Percentiles rank a stretch among this genome's conserved stretches.
These are phyloP conservation scores for Phyllostomus hastatus DNA, from an alignment of 2,113 vertebrate species.

Conservation along the genomic window DNA sequence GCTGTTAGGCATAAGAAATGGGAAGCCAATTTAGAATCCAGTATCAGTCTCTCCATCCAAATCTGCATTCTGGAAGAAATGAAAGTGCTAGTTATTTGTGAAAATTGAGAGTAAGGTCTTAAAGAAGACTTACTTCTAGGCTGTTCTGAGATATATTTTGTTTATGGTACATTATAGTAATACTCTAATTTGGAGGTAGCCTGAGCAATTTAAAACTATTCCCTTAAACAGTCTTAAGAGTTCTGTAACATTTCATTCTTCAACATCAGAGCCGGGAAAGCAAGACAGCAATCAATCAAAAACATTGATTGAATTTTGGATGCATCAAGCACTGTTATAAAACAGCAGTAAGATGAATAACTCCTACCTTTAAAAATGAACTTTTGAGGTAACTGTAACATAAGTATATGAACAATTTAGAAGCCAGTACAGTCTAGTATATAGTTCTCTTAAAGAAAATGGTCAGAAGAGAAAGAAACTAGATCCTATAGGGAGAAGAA, in stretches of 20 bases:
- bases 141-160: neutral
- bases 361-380: constrained; percentile 17
- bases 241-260: neutral
- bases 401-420: neutral
- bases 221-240: neutral
- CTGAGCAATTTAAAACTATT: neutral
- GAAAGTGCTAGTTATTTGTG: constrained; percentile 29
- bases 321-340: neutral
- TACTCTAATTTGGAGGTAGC: neutral
- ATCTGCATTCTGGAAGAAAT: constrained; percentile 24
- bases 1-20: neutral
- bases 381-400: neutral
- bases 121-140: neutral
- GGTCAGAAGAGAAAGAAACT: neutral
- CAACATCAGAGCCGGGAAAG: neutral
- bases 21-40: constrained; percentile 8
- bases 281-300: neutral
- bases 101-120: constrained; percentile 37
- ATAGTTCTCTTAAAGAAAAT: neutral
- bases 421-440: neutral
- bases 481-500: neutral
- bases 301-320: neutral
- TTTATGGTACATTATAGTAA: neutral
- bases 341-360: neutral
- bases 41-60: neutral